Evolutionary conservation across 2,888 invertebrate genomes (phyloP), one percentile per base, ranked within the genome.

Genomic region (Diaphora mendica): DNA sequence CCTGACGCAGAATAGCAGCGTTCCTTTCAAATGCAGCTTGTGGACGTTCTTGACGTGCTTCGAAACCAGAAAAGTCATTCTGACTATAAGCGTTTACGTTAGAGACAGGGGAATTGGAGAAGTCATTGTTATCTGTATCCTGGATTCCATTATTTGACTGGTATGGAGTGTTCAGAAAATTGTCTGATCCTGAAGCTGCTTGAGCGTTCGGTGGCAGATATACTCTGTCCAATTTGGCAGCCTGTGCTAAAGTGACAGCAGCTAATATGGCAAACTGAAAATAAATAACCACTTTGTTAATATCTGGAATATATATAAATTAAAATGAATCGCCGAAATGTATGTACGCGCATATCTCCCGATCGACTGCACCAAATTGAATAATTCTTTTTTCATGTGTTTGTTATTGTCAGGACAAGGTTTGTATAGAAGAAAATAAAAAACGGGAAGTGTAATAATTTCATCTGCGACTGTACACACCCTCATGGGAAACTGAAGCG

Each of bases 1-100:
- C 91, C 79, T 92, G 92, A 48, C 95, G 93, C 73, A 95, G 90
- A 51, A 95, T 93, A 30, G 91, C 93, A 42, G 95, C 94, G 66
- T 90, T 93, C 77, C 93, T 93, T 78, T 95, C 95, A 13, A 89
- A 85, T 23, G 91, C 86, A 51, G 94, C 93, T 72, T 92, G 92
- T n/a, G 93, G 85, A 9, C 94, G 90, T 77, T 95, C 95, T 23
- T 91, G 82, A 9, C 89, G 90, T 76, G 82, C 79, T 71, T 86
- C 86, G 0, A 79, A 82, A 42, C 84, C 82, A 72, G 86, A 84
- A 74, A 83, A 85, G 66, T 75, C 77, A 3, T 68, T 82, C 17
- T 92, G 94, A 0, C 92, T 86, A 75, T 91, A 95, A 35, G 87
- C 93, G 89, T 80, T 94, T 93, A n/a, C 62, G 62, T 72, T 72